phyloP scores from a whole-genome alignment of 2,113 vertebrate genomes.

The Pterocles gutturalis region DNA sequence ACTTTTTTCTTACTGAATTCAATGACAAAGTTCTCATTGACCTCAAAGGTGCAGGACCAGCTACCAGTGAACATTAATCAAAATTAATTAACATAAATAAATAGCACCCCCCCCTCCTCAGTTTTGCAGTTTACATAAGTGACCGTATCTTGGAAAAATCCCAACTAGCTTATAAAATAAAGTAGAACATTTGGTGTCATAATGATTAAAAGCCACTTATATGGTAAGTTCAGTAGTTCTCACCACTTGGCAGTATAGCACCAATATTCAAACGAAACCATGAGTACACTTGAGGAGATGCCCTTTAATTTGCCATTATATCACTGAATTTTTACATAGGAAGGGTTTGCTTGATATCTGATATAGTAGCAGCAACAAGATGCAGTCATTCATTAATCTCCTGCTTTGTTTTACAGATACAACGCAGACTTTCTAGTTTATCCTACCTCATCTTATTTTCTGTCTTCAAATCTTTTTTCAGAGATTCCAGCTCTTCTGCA shows the following conservation, averaged over 20 bases:
- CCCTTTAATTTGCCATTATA: not conserved
- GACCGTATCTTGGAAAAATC: not conserved
- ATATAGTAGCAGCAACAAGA: not conserved
- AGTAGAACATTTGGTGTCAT: not conserved
- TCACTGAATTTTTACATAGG: not conserved
- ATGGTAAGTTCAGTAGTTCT: not conserved
- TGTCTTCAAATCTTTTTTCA: conserved; percentile 19
- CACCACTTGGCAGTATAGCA: not conserved
- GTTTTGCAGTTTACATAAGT: not conserved
- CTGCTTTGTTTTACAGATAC: not conserved
- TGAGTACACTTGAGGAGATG: not conserved
- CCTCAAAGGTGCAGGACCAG: not conserved
- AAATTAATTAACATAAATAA: not conserved
- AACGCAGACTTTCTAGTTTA: not conserved
- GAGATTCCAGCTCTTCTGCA: conserved; percentile 10
- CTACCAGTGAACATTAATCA: not conserved
- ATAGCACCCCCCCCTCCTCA: no score
- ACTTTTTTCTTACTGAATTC: not conserved
- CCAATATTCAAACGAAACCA: not conserved
- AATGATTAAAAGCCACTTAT: not conserved
- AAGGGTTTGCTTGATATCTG: not conserved
- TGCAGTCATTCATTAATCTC: not conserved
- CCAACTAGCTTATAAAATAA: not conserved
- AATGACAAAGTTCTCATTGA: not conserved
- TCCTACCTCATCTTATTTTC: conserved; percentile 62